A percentile compares a stretch with the other conserved stretches of the same genome.
Conservation (phyloP, 2,113 vertebrate genomes). For the Oreochromis aureus region DNA sequence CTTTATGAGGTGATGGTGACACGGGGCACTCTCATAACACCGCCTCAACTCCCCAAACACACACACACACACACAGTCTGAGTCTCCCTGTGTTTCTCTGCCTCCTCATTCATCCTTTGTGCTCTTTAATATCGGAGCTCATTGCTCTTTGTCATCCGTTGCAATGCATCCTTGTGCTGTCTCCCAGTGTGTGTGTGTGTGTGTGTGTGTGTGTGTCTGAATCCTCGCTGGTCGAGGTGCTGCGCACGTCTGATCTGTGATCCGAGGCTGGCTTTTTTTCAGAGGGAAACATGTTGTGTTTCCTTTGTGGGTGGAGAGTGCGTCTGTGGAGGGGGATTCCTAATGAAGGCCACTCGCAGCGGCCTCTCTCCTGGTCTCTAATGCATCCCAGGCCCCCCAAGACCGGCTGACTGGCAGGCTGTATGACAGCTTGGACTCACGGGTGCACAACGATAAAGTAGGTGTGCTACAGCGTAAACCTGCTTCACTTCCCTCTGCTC, state of each 20-base stretch:
- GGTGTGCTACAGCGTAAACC: background rate
- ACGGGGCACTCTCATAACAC: conserved; percentile 45
- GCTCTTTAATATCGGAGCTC: conserved; percentile 61
- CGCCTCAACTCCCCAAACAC: conserved; percentile 29
- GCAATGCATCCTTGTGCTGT: background rate
- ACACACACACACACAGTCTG: conserved; percentile 13
- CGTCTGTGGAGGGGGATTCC: conserved; percentile 5
- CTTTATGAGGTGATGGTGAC: conserved; percentile 72
- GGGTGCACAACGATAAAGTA: background rate
- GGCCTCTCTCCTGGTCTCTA: conserved; percentile 56
- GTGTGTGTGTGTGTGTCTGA: background rate
- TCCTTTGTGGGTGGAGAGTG: conserved; percentile 45
- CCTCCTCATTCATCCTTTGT: conserved; percentile 27
- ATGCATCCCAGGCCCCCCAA: conserved; percentile 60
- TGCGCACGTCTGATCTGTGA: conserved; percentile 58
- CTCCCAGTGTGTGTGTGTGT: background rate
- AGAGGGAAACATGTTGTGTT: conserved; percentile 56
- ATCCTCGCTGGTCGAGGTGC: conserved; percentile 4
- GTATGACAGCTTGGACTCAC: background rate
- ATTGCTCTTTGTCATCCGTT: conserved; percentile 56
- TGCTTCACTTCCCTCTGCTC: background rate
- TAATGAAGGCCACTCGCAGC: conserved; percentile 58
- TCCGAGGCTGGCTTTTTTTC: conserved; percentile 63
- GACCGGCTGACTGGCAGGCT: conserved; percentile 16
- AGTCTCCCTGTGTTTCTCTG: background rate